A percentile compares a stretch with the other conserved stretches of the same genome.
Conservation (phyloP, 2,797 vertebrate genomes). For the Gadopsis marmoratus region DNA sequence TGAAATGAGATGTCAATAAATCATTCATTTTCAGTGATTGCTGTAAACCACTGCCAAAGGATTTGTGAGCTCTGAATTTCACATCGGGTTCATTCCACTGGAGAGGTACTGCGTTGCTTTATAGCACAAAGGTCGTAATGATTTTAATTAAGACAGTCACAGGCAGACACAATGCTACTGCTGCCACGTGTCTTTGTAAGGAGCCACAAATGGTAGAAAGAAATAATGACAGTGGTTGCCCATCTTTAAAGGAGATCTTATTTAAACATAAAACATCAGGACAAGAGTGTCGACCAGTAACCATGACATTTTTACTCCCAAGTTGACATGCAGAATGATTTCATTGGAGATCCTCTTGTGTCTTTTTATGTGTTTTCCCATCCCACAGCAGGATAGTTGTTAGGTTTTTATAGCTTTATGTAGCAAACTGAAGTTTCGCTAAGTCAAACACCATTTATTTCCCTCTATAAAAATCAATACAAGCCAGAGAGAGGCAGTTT, state of each 20-base stretch:
- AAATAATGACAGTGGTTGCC: no score
- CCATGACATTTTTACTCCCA: conserved; percentile 10
- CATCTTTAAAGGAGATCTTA: neutral
- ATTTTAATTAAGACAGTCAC: neutral
- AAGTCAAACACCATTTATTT: conserved; percentile 30
- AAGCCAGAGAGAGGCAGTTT: conserved; percentile 11
- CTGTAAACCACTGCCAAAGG: neutral
- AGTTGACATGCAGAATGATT: conserved; percentile 18
- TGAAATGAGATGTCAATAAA: neutral
- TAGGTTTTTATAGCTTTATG: conserved; percentile 32
- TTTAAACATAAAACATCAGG: neutral
- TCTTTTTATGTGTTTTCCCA: conserved; percentile 33
- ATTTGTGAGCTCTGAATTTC: neutral
- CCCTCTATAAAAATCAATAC: conserved; percentile 19
- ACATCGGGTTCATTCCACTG: neutral
- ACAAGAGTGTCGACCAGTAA: neutral
- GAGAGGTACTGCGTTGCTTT: neutral
- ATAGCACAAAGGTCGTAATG: neutral
- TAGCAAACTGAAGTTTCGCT: conserved; percentile 21
- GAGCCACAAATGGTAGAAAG: no score
- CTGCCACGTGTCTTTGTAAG: neutral
- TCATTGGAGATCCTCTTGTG: conserved; percentile 7
- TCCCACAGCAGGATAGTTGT: conserved; percentile 21
- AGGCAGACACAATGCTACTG: neutral
- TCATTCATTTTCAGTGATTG: neutral